Evolutionary conservation across 1,140 invertebrate genomes (phyloP), one percentile per base, ranked within the genome.

Genomic region (Nasonia longicornis): DNA sequence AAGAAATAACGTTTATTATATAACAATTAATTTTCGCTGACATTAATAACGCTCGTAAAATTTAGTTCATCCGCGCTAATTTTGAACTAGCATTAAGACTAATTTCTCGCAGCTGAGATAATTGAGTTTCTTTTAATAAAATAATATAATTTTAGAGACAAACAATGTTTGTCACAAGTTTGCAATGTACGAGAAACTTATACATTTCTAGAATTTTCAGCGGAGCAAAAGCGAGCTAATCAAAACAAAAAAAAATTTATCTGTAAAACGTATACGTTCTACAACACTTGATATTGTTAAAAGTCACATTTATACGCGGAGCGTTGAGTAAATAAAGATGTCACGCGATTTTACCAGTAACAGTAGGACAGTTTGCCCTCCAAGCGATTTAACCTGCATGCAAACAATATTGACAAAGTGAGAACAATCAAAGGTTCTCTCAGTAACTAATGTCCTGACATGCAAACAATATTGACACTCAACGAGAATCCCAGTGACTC

Each of bases 401-500:
- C 71, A 26, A 73, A 73, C 71, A 48, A 73, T 48, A 73, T 73
- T 73, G 71, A 73, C 38, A 48, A 1, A 22, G 11, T 38, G 42
- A 73, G 42, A 73, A 70, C 16, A 70, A 70, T 35, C 0, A 70
- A 20, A 42, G 29, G 35, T 70, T 70, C 52, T 70, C 66, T 70
- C 14, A 42, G 35, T 38, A 70, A 70, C 31, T 72, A 72, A 72
- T 48, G 20, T 48, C 11, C 35, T 66, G 42, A 20, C 70, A 79
- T 66, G 52, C n/a, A 73, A 72, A 42, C 31, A 73, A 66, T 79
- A 79, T 73, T 73, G 70, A 72, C 70, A 79, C 45, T 38, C 78
- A 79, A 26, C 77, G 78, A 79, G 70, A 79, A 73, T 73, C 45
- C n/a, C 1, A 38, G 29, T 16, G 3, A 67, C 38, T 74, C 20